These are phyloP conservation scores for Caligus rogercresseyi DNA, from an alignment of 1,140 invertebrate genomes.

Conservation along the genomic window DNA sequence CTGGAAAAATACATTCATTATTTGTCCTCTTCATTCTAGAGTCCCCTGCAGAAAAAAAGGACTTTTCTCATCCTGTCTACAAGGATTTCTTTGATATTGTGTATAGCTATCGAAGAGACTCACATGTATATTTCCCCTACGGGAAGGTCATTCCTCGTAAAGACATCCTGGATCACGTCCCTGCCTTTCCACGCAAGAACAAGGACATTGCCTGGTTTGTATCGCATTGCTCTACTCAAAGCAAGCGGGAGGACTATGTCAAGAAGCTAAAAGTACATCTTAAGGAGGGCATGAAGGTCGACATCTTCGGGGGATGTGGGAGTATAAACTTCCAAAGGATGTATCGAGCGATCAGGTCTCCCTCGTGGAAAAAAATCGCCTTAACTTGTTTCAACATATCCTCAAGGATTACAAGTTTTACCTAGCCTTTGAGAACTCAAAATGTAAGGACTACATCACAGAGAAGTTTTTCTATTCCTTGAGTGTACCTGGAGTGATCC, in stretches of 20 bases:
- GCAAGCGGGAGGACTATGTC: slow-evolving; percentile 67
- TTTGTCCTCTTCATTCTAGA: neutral
- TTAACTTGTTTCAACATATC: slow-evolving; percentile 29
- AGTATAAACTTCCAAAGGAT: slow-evolving; percentile 55
- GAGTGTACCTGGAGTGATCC: slow-evolving; percentile 41
- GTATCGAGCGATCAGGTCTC: slow-evolving; percentile 42
- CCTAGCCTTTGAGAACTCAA: slow-evolving; percentile 86
- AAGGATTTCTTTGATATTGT: slow-evolving; percentile 39
- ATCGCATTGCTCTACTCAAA: slow-evolving; percentile 78
- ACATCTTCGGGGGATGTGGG: slow-evolving; percentile 84
- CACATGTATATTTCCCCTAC: slow-evolving; percentile 35
- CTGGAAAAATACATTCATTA: neutral
- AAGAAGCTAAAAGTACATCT: slow-evolving; percentile 59
- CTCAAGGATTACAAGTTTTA: slow-evolving; percentile 92
- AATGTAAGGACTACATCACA: slow-evolving; percentile 87
- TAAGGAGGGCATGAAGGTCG: slow-evolving; percentile 42
- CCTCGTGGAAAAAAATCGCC: neutral
- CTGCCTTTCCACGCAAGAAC: slow-evolving; percentile 43
- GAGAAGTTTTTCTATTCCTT: slow-evolving; percentile 65
- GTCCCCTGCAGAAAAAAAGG: neutral
- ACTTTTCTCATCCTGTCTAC: neutral
- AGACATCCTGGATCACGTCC: neutral
- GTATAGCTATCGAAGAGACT: slow-evolving; percentile 37
- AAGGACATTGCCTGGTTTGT: slow-evolving; percentile 89
- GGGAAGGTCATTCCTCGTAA: slow-evolving; percentile 25